Conservation (phyloP, 2,113 vertebrate genomes). For the Apus apus region DNA sequence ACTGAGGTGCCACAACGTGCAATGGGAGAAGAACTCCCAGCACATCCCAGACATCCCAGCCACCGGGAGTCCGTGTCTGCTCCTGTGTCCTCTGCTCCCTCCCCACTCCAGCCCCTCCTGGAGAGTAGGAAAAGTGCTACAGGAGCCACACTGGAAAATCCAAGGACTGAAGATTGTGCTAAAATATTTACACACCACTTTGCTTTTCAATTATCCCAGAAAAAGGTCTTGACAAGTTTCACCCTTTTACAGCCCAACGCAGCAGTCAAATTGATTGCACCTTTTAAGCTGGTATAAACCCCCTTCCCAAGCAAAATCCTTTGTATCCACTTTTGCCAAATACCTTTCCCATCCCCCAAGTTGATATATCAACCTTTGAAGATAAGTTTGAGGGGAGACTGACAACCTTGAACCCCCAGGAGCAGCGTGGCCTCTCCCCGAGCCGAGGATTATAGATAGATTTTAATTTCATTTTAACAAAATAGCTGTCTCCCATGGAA, state of each 20-base stretch:
- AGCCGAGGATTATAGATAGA: constrained; percentile 48
- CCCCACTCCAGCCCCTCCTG: not conserved
- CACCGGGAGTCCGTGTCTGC: accelerated
- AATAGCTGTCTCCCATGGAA: constrained; percentile 80
- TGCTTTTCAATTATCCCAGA: not conserved
- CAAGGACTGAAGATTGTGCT: not conserved
- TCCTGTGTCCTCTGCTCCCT: not conserved
- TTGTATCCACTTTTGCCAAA: constrained; percentile 19
- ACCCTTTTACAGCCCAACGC: not conserved
- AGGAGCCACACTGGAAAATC: not conserved
- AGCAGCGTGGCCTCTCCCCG: constrained; percentile 38
- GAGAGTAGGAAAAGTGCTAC: not conserved
- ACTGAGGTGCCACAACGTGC: not conserved
- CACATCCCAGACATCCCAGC: not conserved
- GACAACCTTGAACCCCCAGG: constrained; percentile 54
- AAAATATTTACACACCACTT: not conserved
- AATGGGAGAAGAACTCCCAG: not conserved
- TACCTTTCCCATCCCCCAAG: not conserved
- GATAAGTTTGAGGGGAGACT: constrained; percentile 49
- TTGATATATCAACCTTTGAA: constrained; percentile 42
- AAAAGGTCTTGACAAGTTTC: not conserved
- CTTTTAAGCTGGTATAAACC: constrained; percentile 9
- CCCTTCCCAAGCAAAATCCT: constrained; percentile 19
- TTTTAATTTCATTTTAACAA: constrained; percentile 85
- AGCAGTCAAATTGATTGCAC: not conserved